Conservation (phyloP, 1,140 invertebrate species). For the Sycophaga agraensis region DNA sequence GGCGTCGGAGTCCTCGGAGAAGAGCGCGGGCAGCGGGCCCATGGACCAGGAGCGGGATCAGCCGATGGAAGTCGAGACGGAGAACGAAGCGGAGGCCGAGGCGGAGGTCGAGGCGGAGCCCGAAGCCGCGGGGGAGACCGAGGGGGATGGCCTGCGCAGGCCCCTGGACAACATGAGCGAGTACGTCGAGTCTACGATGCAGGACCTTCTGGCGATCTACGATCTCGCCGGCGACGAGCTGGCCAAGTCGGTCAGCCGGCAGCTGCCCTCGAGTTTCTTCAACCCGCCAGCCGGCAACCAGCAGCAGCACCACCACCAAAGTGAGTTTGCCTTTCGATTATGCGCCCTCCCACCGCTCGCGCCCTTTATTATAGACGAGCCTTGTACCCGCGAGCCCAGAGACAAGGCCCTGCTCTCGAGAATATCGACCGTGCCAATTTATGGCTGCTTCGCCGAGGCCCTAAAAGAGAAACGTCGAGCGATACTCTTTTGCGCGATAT, state of each 20-base stretch:
- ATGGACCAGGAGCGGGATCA: slow-evolving; percentile 33
- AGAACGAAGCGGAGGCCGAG: slow-evolving; percentile 29
- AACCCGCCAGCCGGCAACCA: slow-evolving; percentile 28
- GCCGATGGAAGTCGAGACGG: slow-evolving; percentile 47
- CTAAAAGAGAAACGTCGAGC: too few species aligned
- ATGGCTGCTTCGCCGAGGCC: too few species aligned
- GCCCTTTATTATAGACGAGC: not conserved
- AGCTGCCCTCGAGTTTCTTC: slow-evolving; percentile 53
- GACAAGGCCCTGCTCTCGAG: too few species aligned
- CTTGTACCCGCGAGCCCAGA: not conserved
- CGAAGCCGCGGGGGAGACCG: too few species aligned
- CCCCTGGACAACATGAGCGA: slow-evolving; percentile 60
- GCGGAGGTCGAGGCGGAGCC: slow-evolving; percentile 34
- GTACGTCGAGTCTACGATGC: slow-evolving; percentile 67
- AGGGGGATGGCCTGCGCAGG: too few species aligned
- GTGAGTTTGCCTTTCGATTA: not conserved
- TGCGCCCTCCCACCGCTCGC: too few species aligned
- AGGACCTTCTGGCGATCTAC: slow-evolving; percentile 65
- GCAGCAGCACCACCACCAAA: slow-evolving; percentile 3
- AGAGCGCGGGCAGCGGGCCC: slow-evolving; percentile 42
- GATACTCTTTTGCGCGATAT: not conserved
- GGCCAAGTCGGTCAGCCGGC: slow-evolving; percentile 54
- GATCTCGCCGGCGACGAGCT: slow-evolving; percentile 57
- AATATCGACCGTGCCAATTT: too few species aligned
- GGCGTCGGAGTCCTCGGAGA: slow-evolving; percentile 53